phyloP scores from a whole-genome alignment of 2,797 vertebrate genomes.

The Pipistrellus pipistrellus region DNA sequence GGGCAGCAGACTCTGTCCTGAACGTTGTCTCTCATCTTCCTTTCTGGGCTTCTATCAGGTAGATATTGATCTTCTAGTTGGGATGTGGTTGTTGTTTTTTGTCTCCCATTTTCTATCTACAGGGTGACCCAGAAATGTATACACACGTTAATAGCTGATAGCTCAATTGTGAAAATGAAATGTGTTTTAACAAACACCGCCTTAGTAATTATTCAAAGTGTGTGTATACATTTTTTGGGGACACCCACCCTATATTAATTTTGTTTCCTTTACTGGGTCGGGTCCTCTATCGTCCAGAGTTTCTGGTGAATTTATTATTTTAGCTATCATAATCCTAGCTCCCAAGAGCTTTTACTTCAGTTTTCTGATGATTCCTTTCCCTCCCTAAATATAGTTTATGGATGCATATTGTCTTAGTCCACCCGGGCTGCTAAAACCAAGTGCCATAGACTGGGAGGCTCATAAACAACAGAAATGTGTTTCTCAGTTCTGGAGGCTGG shows the following conservation, averaged over 20 bases:
- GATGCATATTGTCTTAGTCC: not conserved
- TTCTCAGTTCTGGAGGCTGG: not conserved
- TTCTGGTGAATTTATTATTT: slow-evolving; percentile 46
- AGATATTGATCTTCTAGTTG: not conserved
- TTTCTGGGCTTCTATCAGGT: not conserved
- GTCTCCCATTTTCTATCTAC: no score
- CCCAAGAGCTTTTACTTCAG: not conserved
- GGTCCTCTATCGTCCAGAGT: not conserved
- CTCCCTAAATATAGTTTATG: not conserved
- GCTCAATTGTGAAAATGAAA: no score
- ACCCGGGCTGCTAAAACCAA: not conserved
- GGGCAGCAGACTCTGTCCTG: not conserved
- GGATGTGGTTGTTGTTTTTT: not conserved
- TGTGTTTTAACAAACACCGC: no score
- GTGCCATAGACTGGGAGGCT: not conserved
- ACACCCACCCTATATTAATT: not conserved
- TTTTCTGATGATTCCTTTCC: not conserved
- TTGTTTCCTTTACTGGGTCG: not conserved
- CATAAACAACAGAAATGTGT: not conserved
- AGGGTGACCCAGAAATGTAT: no score
- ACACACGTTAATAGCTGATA: no score
- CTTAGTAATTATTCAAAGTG: no score
- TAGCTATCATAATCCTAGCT: not conserved
- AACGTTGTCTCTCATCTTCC: not conserved
- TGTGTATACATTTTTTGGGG: no score